Percentiles rank a stretch among this genome's conserved stretches.
Conservation (phyloP, 2,888 invertebrate species). For the Tachina grossa region DNA sequence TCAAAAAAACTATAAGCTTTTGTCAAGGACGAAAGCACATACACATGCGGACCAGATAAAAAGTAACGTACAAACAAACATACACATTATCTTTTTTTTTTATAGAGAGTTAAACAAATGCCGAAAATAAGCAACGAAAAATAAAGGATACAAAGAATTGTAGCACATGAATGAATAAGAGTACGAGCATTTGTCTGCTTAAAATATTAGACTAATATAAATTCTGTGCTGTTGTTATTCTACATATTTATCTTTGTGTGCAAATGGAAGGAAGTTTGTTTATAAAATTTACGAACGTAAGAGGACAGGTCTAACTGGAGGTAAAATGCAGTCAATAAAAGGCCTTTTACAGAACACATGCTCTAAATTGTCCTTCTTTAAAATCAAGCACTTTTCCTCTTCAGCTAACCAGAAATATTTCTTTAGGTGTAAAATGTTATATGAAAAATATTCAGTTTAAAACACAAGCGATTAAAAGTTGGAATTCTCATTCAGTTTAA, state of each 20-base stretch:
- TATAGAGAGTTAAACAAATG: background rate
- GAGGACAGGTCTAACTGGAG: background rate
- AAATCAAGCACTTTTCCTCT: background rate
- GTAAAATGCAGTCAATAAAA: background rate
- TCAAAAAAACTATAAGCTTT: conserved; percentile 47
- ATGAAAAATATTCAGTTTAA: no score
- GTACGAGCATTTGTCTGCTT: conserved; percentile 41
- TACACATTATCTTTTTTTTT: background rate
- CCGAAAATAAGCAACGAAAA: background rate
- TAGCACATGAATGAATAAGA: background rate
- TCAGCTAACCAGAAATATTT: no score
- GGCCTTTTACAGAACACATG: background rate
- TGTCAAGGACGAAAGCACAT: conserved; percentile 44
- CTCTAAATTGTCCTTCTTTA: background rate
- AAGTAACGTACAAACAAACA: background rate
- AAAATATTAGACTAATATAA: conserved; percentile 44
- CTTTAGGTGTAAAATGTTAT: no score
- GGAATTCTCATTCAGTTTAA: no score
- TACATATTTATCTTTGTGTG: conserved; percentile 5
- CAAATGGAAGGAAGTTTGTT: conserved; percentile 1
- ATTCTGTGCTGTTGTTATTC: conserved; percentile 30
- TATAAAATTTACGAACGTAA: background rate
- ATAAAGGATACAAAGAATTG: background rate
- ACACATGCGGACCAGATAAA: conserved; percentile 21
- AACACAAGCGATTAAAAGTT: no score